Evolutionary conservation across 2,797 vertebrate species (phyloP).

Genomic region (Mormyrus hasselquistii): DNA sequence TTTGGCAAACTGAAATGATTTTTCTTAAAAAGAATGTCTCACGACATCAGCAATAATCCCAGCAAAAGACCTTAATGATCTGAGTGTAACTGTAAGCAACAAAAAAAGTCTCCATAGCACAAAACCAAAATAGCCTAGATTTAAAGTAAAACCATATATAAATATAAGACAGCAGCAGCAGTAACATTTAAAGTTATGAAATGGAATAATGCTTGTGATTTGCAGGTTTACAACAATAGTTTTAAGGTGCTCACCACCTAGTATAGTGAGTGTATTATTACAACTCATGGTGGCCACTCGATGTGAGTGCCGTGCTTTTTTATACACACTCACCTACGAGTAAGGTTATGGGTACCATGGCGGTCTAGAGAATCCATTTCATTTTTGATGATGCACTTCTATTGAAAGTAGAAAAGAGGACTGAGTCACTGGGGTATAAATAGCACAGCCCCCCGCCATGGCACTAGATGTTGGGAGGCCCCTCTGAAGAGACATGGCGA

Average conservation of each 20-base stretch:
- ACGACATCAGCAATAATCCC: neutral
- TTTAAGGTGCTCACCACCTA: neutral
- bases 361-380: slow-evolving; percentile 5
- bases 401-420: slow-evolving; percentile 1
- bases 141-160: neutral
- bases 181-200: neutral
- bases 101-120: neutral
- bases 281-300: neutral
- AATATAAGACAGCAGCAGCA: neutral
- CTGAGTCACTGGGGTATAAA: slow-evolving; percentile 9
- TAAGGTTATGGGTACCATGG: neutral
- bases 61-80: slow-evolving; percentile 1
- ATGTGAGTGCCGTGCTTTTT: neutral
- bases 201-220: neutral
- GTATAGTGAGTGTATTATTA: neutral
- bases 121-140: neutral
- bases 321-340: neutral
- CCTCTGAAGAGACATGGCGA: slow-evolving; percentile 7
- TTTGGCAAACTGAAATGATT: slow-evolving; percentile 5
- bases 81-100: neutral
- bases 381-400: slow-evolving; percentile 15
- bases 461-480: neutral
- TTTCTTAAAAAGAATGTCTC: neutral
- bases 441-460: neutral
- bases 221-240: neutral